A percentile compares a stretch with the other conserved stretches of the same genome.
phyloP scores from a whole-genome alignment of 1,140 invertebrate genomes.

The Cotesia chilonis region DNA sequence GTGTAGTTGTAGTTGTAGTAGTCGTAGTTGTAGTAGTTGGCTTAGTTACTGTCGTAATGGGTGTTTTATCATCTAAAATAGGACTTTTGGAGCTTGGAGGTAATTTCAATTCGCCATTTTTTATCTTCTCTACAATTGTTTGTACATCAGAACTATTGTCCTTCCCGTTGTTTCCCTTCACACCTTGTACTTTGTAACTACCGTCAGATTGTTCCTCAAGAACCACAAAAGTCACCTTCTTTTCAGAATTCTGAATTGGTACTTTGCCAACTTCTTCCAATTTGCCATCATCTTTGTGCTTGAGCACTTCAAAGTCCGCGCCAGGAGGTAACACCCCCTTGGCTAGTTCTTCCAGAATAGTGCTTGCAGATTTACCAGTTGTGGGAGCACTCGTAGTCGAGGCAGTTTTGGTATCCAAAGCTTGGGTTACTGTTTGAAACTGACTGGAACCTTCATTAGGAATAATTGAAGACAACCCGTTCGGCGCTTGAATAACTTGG shows the following conservation, averaged over 20 bases:
- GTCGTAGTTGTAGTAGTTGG: conserved; percentile 20
- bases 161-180: conserved; percentile 75
- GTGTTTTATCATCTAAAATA: conserved; percentile 17
- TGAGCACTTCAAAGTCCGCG: conserved; percentile 78
- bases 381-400: conserved; percentile 59
- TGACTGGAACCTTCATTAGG: conserved; percentile 41
- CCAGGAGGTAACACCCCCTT: conserved; percentile 80
- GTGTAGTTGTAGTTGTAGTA: conserved; percentile 33
- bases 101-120: conserved; percentile 81
- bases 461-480: conserved; percentile 48
- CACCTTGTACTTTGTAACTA: conserved; percentile 82
- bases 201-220: conserved; percentile 85
- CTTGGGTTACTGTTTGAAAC: conserved; percentile 41
- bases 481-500: conserved; percentile 68
- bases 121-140: conserved; percentile 81
- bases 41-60: conserved; percentile 36
- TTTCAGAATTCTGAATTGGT: conserved; percentile 70
- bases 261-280: conserved; percentile 76
- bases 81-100: conserved; percentile 69
- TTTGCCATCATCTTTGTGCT: conserved; percentile 75
- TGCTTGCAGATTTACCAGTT: conserved; percentile 67
- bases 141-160: conserved; percentile 76
- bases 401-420: conserved; percentile 20
- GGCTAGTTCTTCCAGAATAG: conserved; percentile 76
- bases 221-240: conserved; percentile 86